These are phyloP conservation scores for Radopholus similis DNA, from an alignment of 1,140 invertebrate species.

Conservation along the genomic window DNA sequence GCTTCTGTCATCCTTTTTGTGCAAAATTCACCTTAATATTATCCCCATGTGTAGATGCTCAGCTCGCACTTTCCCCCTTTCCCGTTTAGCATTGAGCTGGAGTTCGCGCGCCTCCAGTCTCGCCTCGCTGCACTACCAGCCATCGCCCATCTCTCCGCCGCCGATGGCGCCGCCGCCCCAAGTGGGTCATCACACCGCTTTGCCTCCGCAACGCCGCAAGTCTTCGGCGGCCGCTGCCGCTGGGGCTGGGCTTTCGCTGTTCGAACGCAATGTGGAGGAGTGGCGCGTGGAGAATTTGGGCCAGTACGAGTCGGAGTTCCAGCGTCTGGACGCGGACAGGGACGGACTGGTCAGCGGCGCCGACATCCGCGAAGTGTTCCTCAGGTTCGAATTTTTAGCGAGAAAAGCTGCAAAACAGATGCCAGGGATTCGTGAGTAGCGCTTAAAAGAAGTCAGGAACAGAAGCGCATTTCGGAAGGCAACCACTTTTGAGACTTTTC, in stretches of 20 bases:
- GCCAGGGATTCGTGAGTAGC: too few relatives aligned
- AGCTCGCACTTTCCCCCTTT: not conserved
- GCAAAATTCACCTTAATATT: too few relatives aligned
- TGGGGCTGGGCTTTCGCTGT: not conserved
- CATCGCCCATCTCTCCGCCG: not conserved
- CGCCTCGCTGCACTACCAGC: conserved; percentile 14
- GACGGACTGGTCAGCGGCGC: conserved; percentile 88
- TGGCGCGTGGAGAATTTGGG: conserved; percentile 19
- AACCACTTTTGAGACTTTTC: too few relatives aligned
- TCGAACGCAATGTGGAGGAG: conserved; percentile 2
- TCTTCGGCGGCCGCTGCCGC: too few relatives aligned
- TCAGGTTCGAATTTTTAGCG: not conserved
- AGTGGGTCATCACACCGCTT: too few relatives aligned
- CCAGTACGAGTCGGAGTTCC: conserved; percentile 73
- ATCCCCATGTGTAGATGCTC: too few relatives aligned
- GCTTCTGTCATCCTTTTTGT: too few relatives aligned
- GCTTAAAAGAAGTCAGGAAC: too few relatives aligned
- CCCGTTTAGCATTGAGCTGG: not conserved
- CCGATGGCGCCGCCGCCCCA: too few relatives aligned
- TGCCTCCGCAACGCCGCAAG: too few relatives aligned
- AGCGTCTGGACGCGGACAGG: conserved; percentile 80
- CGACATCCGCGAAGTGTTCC: conserved; percentile 86
- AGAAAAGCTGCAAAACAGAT: too few relatives aligned
- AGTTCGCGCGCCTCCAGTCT: conserved; percentile 2
- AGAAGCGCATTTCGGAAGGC: too few relatives aligned